A percentile compares a stretch with the other conserved stretches of the same genome.
Evolutionary conservation across 2,797 vertebrate genomes (phyloP).

Genomic region (Helarctos malayanus): DNA sequence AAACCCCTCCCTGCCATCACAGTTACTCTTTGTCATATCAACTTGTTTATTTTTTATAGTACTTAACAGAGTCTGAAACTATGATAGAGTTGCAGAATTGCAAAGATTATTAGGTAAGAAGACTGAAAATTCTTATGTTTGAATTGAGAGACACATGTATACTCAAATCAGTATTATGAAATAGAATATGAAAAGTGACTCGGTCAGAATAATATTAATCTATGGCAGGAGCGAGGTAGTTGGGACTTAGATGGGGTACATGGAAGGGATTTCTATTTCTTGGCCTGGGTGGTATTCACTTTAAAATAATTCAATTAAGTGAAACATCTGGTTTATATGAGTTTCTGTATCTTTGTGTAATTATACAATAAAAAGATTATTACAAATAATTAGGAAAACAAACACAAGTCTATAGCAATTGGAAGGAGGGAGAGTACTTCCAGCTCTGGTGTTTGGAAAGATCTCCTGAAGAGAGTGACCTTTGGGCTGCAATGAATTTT

Average conservation of each 20-base stretch:
- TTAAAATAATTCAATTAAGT: background rate
- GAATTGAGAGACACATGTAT: background rate
- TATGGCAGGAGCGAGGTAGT: background rate
- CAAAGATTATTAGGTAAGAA: background rate
- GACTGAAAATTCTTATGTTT: background rate
- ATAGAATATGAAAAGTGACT: background rate
- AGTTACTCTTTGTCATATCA: background rate
- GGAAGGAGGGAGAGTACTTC: background rate
- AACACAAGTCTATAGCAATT: background rate
- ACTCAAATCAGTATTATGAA: background rate
- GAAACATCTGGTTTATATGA: background rate
- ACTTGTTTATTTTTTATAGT: background rate
- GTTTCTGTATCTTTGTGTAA: background rate
- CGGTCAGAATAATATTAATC: background rate
- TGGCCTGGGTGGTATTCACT: background rate
- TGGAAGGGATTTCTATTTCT: background rate
- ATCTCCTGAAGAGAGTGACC: background rate
- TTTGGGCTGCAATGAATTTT: background rate
- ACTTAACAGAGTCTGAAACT: background rate
- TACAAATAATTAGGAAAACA: conserved; percentile 3
- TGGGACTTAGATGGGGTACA: background rate
- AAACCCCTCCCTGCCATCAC: background rate
- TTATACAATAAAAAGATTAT: background rate
- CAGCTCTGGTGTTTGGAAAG: background rate
- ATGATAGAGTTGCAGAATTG: background rate